phyloP scores from a whole-genome alignment of 2,113 vertebrate species.

The Sebastes fasciatus region DNA sequence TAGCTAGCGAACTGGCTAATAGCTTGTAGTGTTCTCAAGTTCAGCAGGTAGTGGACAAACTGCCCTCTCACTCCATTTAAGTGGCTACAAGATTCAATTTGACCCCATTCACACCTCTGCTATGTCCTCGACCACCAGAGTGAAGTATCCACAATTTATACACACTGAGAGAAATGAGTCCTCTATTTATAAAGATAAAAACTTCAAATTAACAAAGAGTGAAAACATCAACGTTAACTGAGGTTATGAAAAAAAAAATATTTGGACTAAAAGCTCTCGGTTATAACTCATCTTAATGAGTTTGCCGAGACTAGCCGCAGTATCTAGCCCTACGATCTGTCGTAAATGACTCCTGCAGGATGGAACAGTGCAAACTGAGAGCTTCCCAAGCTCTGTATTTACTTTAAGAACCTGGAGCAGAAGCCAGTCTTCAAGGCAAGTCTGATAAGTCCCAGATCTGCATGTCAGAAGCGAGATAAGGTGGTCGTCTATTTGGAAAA shows the following conservation, averaged over 20 bases:
- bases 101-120: not conserved
- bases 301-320: constrained; percentile 4
- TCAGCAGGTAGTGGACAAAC: not conserved
- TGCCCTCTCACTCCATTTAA: not conserved
- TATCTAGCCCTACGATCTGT: constrained; percentile 37
- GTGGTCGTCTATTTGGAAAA: constrained; percentile 47
- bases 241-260: not conserved
- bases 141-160: not conserved
- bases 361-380: constrained; percentile 16
- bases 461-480: constrained; percentile 65
- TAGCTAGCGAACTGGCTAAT: not conserved
- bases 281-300: constrained; percentile 25
- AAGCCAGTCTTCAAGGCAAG: constrained; percentile 31
- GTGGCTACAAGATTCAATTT: constrained; percentile 8
- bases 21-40: not conserved
- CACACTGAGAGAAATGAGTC: not conserved
- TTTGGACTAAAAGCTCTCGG: not conserved
- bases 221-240: not conserved
- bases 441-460: constrained; percentile 71
- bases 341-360: constrained; percentile 35
- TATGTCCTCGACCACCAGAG: not conserved
- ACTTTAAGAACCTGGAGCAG: constrained; percentile 56
- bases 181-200: not conserved
- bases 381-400: constrained; percentile 59
- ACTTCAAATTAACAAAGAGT: not conserved